Percentiles rank a stretch among this genome's conserved stretches.
These are phyloP conservation scores for Haplochromis burtoni DNA, from an alignment of 2,113 vertebrate species.

Conservation along the genomic window DNA sequence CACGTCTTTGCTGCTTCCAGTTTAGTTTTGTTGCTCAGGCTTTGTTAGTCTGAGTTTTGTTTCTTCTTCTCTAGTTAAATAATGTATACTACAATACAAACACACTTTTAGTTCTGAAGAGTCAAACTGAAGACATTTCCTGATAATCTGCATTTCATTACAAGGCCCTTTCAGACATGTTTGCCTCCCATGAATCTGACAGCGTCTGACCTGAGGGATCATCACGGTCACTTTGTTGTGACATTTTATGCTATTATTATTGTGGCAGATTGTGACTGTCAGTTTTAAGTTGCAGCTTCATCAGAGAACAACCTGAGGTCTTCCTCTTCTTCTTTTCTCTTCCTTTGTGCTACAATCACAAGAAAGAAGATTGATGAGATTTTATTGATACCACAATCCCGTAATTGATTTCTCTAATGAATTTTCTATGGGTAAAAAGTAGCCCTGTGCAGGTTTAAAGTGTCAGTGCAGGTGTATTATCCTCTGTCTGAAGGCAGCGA, in stretches of 20 bases:
- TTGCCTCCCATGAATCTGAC: not conserved
- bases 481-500: not conserved
- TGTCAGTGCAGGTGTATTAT: not conserved
- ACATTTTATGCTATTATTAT: not conserved
- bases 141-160: not conserved
- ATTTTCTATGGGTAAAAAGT: not conserved
- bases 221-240: not conserved
- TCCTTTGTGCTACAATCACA: not conserved
- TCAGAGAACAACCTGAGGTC: not conserved
- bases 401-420: not conserved
- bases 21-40: not conserved
- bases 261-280: not conserved
- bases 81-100: not conserved
- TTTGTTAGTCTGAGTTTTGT: not conserved
- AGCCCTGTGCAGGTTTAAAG: not conserved
- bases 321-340: not conserved
- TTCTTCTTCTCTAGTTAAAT: not conserved
- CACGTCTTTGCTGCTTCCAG: not conserved
- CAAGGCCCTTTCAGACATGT: not conserved
- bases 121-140: not conserved
- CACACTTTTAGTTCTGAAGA: not conserved
- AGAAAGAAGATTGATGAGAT: not conserved
- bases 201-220: not conserved
- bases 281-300: not conserved
- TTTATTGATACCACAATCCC: not conserved